phyloP scores from a whole-genome alignment of 1,140 invertebrate genomes.

The Apis mellifera region DNA sequence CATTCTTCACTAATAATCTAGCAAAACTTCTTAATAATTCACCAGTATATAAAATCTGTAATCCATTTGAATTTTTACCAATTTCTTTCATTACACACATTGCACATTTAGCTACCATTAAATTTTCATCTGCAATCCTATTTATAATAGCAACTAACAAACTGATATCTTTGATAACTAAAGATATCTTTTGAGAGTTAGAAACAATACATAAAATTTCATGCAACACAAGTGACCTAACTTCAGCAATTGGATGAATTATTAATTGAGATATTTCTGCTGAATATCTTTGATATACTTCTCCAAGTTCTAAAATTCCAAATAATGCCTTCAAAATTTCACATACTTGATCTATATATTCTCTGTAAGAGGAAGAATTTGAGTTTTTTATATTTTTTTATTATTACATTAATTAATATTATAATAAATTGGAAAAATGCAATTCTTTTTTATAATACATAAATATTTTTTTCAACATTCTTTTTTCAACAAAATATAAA shows the following conservation, averaged over 20 bases:
- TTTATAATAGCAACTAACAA: conserved; percentile 82
- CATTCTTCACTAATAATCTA: conserved; percentile 71
- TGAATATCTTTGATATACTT: conserved; percentile 76
- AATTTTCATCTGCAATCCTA: conserved; percentile 83
- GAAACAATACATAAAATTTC: conserved; percentile 77
- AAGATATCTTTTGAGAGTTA: conserved; percentile 68
- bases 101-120: conserved; percentile 83
- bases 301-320: conserved; percentile 71
- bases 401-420: not conserved
- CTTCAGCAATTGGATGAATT: conserved; percentile 70
- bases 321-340: conserved; percentile 77
- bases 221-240: conserved; percentile 73
- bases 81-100: conserved; percentile 82
- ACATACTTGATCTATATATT: conserved; percentile 77
- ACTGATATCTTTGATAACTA: conserved; percentile 81
- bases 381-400: not conserved
- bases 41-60: conserved; percentile 72
- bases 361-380: conserved; percentile 70
- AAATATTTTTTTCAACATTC: not conserved
- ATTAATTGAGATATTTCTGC: conserved; percentile 74
- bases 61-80: conserved; percentile 75
- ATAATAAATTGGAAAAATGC: not conserved
- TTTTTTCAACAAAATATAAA: not conserved
- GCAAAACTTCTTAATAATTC: conserved; percentile 67
- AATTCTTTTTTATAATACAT: not conserved